phyloP scores from a whole-genome alignment of 2,888 invertebrate species.

The Lissocephala sabroskyi region DNA sequence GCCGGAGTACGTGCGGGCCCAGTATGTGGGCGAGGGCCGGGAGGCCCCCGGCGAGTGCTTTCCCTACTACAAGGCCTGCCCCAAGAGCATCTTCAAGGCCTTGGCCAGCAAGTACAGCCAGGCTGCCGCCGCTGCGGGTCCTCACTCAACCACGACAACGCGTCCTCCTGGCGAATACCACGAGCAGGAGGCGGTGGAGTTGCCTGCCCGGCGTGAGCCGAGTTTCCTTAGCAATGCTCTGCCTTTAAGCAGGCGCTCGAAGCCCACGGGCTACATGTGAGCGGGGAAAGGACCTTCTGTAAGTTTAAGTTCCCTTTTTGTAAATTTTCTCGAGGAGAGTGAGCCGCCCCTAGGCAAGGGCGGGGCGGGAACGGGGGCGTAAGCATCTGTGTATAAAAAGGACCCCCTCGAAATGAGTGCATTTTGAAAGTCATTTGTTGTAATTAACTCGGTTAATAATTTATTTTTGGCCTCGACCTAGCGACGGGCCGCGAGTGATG shows the following conservation, averaged over 20 bases:
- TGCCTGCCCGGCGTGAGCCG: constrained; percentile 30
- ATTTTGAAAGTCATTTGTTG: constrained; percentile 68
- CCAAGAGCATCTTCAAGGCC: constrained; percentile 82
- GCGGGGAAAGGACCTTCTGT: constrained; percentile 35
- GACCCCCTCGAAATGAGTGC: constrained; percentile 45
- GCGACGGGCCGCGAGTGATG: no score
- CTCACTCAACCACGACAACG: constrained; percentile 12
- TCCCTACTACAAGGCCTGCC: constrained; percentile 87
- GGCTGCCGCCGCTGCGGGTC: constrained; percentile 17
- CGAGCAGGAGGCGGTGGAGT: constrained; percentile 60
- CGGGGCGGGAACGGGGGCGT: no score
- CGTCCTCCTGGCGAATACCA: constrained; percentile 58
- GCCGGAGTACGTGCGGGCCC: constrained; percentile 85
- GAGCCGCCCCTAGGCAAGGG: no score
- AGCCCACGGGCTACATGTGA: constrained; percentile 11
- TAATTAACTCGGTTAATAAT: constrained; percentile 24
- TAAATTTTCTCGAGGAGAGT: no score
- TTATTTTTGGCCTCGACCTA: no score
- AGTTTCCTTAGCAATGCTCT: constrained; percentile 22
- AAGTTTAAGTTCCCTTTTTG: no score
- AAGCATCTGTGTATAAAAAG: constrained; percentile 27
- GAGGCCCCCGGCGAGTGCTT: constrained; percentile 83
- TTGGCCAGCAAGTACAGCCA: constrained; percentile 66
- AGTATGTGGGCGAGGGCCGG: constrained; percentile 81
- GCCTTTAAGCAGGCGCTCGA: constrained; percentile 26